Conservation (phyloP, 2,888 invertebrate genomes). For the Blomia tropicalis region DNA sequence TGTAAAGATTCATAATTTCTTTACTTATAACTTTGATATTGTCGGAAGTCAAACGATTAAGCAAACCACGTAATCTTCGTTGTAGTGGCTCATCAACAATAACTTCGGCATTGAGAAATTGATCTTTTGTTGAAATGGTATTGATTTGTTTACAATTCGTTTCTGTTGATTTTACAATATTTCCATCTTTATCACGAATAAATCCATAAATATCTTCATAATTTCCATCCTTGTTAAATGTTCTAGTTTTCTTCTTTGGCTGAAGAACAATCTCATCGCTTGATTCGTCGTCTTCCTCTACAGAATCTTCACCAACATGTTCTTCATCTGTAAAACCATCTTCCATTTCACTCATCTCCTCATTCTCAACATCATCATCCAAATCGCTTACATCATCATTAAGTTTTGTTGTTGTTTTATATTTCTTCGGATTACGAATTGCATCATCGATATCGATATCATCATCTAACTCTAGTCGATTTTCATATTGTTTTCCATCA, state of each 20-base stretch:
- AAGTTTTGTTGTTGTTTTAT: background rate
- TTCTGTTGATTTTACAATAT: slow-evolving; percentile 16
- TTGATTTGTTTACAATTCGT: background rate
- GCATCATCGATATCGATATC: background rate
- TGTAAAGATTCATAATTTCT: slow-evolving; percentile 17
- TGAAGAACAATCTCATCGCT: background rate
- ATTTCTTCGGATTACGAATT: background rate
- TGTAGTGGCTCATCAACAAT: slow-evolving; percentile 15
- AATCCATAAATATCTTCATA: slow-evolving; percentile 25
- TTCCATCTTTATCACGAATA: slow-evolving; percentile 14
- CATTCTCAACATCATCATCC: background rate
- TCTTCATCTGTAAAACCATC: slow-evolving; percentile 16
- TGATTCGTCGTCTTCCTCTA: background rate
- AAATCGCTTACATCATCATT: background rate
- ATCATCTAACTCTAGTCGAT: background rate
- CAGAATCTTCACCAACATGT: slow-evolving; percentile 7
- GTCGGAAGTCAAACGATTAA: slow-evolving; percentile 23
- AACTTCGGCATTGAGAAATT: background rate
- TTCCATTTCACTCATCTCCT: background rate
- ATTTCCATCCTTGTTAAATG: background rate
- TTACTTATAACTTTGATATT: slow-evolving; percentile 21
- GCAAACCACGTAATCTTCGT: slow-evolving; percentile 19
- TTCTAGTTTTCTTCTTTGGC: background rate
- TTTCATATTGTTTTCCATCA: background rate
- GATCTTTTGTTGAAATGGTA: background rate